Percentiles rank a stretch among this genome's conserved stretches.
Evolutionary conservation across 2,888 invertebrate species (phyloP).

Genomic region (Agonopterix subpropinquella): DNA sequence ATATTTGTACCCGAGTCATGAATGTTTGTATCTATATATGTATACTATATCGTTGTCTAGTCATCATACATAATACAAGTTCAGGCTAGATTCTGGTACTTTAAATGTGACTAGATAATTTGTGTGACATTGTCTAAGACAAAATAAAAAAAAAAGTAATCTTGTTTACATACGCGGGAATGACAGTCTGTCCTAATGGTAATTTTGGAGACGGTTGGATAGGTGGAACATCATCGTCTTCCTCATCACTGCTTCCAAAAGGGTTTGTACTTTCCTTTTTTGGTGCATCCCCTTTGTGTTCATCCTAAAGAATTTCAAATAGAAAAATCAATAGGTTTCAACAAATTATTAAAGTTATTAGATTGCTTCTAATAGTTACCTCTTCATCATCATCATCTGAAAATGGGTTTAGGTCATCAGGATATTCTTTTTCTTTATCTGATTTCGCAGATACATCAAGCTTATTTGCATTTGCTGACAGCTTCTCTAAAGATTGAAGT

Average conservation of each 20-base stretch:
- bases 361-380: slow-evolving; percentile 18
- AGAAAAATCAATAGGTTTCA: slow-evolving; percentile 15
- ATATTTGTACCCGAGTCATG: too few species aligned
- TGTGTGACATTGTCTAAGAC: too few species aligned
- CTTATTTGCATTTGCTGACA: not conserved
- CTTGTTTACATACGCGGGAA: slow-evolving; percentile 44
- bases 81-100: too few species aligned
- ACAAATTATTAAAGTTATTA: not conserved
- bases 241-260: slow-evolving; percentile 80
- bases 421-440: slow-evolving; percentile 70
- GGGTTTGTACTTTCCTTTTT: slow-evolving; percentile 77
- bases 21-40: too few species aligned
- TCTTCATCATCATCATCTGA: slow-evolving; percentile 79
- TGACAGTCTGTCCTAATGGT: slow-evolving; percentile 26
- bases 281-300: too few species aligned
- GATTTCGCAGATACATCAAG: slow-evolving; percentile 16
- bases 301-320: too few species aligned
- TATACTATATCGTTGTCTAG: too few species aligned
- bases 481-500: slow-evolving; percentile 28
- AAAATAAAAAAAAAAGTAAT: too few species aligned
- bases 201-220: slow-evolving; percentile 36
- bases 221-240: slow-evolving; percentile 63
- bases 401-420: slow-evolving; percentile 90
- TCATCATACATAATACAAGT: too few species aligned
- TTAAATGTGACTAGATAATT: too few species aligned